phyloP scores from a whole-genome alignment of 2,888 invertebrate species.

The Pediacus dermestoides region DNA sequence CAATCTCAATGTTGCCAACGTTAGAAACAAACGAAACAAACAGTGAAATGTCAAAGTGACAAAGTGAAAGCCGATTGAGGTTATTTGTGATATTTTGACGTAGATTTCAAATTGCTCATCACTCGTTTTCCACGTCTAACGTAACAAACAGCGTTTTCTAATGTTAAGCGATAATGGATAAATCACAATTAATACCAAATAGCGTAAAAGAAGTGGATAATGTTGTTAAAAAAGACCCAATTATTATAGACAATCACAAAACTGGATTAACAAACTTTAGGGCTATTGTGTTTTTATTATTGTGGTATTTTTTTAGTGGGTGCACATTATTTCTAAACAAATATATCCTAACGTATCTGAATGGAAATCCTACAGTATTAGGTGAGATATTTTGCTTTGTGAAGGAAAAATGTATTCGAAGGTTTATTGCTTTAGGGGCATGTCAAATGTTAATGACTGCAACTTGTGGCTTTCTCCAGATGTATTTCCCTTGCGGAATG shows the following conservation, averaged over 20 bases:
- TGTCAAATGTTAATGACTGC: conserved; percentile 75
- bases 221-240: conserved; percentile 23
- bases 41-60: conserved; percentile 10
- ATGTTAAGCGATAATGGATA: conserved; percentile 19
- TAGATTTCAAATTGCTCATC: too few relatives aligned
- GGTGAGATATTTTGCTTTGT: conserved; percentile 52
- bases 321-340: conserved; percentile 75
- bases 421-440: conserved; percentile 55
- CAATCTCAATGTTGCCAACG: conserved; percentile 1
- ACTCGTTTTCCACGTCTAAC: too few relatives aligned
- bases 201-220: conserved; percentile 24
- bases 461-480: conserved; percentile 68
- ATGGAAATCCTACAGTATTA: conserved; percentile 69
- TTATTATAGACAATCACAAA: conserved; percentile 21
- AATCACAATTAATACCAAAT: conserved; percentile 15
- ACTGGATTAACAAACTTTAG: conserved; percentile 56
- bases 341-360: conserved; percentile 68
- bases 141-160: too few relatives aligned
- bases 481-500: conserved; percentile 72
- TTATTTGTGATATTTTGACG: conserved; percentile 10
- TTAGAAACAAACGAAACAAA: neutral
- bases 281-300: conserved; percentile 59
- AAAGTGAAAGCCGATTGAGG: conserved; percentile 12
- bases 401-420: conserved; percentile 10
- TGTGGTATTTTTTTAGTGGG: conserved; percentile 77